phyloP scores from a whole-genome alignment of 2,888 invertebrate species.

The Himalopsyche japonica region DNA sequence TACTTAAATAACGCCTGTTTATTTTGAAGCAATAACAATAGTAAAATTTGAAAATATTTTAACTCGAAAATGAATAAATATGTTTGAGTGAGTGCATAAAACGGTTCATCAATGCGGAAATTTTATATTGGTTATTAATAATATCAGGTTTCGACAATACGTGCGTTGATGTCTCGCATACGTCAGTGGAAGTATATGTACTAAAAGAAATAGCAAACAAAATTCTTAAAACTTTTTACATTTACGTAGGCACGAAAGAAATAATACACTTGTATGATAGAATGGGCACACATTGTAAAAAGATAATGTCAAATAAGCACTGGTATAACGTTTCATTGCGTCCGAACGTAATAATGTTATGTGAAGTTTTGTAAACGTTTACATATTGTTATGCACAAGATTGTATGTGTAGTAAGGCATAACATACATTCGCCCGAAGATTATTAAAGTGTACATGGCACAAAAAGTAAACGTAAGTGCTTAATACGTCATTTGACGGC shows the following conservation, averaged over 20 bases:
- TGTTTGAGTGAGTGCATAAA: no score
- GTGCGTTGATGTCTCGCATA: background rate
- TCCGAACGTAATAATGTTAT: background rate
- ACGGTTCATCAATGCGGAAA: no score
- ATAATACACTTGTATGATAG: background rate
- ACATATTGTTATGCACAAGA: background rate
- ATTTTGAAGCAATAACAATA: no score
- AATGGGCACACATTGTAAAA: background rate
- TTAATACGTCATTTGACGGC: background rate
- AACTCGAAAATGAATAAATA: no score
- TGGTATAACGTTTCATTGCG: background rate
- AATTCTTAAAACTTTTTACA: background rate
- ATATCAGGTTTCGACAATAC: background rate
- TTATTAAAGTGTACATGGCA: background rate
- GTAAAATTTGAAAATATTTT: no score
- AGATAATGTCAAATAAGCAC: background rate
- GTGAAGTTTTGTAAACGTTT: background rate
- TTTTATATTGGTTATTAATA: background rate
- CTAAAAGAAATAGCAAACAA: background rate
- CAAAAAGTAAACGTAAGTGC: background rate
- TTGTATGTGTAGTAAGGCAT: background rate
- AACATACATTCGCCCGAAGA: background rate
- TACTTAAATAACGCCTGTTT: no score
- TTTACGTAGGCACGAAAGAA: background rate
- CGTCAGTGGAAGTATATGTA: background rate